Evolutionary conservation across 2,888 invertebrate species (phyloP).

Genomic region (Pandemis cinnamomeana): DNA sequence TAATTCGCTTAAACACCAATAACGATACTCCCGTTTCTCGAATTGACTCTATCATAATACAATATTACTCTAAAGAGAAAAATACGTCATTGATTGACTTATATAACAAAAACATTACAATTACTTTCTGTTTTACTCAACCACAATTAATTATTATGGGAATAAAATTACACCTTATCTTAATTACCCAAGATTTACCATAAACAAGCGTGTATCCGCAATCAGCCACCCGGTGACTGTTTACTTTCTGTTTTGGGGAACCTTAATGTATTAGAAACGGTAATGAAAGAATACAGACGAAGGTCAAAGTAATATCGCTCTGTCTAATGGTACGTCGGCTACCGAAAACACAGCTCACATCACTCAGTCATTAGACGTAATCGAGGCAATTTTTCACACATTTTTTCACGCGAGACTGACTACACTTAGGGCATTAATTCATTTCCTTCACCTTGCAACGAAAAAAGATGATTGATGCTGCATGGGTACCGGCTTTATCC

Average conservation of each 20-base stretch:
- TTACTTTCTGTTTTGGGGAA: constrained; percentile 19
- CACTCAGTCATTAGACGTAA: constrained; percentile 72
- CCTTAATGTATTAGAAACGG: constrained; percentile 36
- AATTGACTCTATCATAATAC: too few species aligned
- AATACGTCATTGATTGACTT: too few species aligned
- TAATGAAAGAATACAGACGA: constrained; percentile 56
- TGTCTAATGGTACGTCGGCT: constrained; percentile 59
- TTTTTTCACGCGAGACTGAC: constrained; percentile 69
- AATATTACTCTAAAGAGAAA: too few species aligned
- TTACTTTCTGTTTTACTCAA: too few species aligned
- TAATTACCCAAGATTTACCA: background rate
- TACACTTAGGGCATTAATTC: constrained; percentile 68
- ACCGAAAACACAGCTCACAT: constrained; percentile 63
- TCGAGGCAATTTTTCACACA: constrained; percentile 77
- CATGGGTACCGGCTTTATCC: constrained; percentile 60
- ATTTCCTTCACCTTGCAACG: constrained; percentile 70
- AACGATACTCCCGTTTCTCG: too few species aligned
- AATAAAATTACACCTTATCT: background rate
- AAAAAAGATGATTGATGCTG: constrained; percentile 79
- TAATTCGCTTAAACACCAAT: too few species aligned
- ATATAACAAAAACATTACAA: too few species aligned
- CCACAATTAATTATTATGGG: background rate
- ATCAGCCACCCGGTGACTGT: constrained; percentile 24
- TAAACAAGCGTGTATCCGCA: background rate
- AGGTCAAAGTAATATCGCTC: constrained; percentile 59